These are phyloP conservation scores for Archivesica marissinica DNA, from an alignment of 1,140 invertebrate genomes.

Conservation along the genomic window DNA sequence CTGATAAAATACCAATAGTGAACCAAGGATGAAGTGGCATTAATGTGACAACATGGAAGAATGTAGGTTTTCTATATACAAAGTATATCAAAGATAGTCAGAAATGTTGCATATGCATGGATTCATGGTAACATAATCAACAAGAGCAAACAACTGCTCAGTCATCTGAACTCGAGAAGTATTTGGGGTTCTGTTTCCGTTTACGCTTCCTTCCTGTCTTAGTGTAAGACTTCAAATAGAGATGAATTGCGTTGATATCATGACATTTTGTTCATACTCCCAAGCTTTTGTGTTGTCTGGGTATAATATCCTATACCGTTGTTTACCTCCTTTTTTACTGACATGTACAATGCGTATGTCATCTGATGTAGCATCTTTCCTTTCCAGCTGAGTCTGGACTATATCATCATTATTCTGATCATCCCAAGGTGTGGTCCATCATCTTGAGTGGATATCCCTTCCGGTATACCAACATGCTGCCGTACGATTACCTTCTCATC, in stretches of 20 bases:
- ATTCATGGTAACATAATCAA: not conserved
- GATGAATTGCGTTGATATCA: not conserved
- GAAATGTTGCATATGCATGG: not conserved
- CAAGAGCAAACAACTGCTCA: not conserved
- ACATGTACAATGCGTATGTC: slow-evolving; percentile 16
- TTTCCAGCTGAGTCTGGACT: slow-evolving; percentile 7
- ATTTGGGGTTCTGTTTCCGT: not conserved
- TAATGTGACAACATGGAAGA: not conserved
- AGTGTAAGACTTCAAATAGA: slow-evolving; percentile 3
- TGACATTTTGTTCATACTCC: not conserved
- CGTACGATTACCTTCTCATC: slow-evolving; percentile 1
- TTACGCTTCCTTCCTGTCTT: slow-evolving; percentile 14
- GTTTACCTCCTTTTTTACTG: not conserved
- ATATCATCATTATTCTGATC: slow-evolving; percentile 1
- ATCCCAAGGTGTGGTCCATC: not conserved
- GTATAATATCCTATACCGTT: not conserved
- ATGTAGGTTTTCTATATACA: slow-evolving; percentile 22
- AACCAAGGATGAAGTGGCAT: slow-evolving; percentile 1
- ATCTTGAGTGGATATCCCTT: slow-evolving; percentile 8
- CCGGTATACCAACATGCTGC: not conserved
- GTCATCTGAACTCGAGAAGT: not conserved
- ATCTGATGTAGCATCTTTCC: slow-evolving; percentile 28
- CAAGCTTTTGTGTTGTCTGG: not conserved
- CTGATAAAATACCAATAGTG: slow-evolving; percentile 6
- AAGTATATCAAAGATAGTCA: not conserved